phyloP scores from a whole-genome alignment of 2,888 invertebrate genomes.

The Papilio demoleus region DNA sequence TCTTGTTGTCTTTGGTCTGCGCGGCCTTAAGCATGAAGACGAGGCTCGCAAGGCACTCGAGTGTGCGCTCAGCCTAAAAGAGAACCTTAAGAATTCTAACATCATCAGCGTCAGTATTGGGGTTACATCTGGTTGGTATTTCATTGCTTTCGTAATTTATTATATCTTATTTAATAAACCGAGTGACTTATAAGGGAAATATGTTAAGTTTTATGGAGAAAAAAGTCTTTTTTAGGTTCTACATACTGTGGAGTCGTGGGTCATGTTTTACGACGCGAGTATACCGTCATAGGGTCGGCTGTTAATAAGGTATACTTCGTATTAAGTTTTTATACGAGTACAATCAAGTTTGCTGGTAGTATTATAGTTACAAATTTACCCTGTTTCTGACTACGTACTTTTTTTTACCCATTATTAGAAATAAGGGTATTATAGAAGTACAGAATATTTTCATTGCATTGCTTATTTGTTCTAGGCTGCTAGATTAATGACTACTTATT shows the following conservation, averaged over 20 bases:
- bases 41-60: conserved; percentile 87
- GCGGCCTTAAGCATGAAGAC: conserved; percentile 87
- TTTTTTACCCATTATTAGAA: no score
- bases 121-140: conserved; percentile 86
- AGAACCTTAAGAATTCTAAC: conserved; percentile 70
- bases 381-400: not conserved
- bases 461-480: conserved; percentile 83
- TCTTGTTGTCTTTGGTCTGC: conserved; percentile 88
- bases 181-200: no score
- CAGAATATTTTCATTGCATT: no score
- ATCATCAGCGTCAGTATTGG: conserved; percentile 85
- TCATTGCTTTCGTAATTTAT: no score
- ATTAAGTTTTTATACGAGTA: not conserved
- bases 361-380: not conserved
- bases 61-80: conserved; percentile 83
- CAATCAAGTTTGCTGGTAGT: not conserved
- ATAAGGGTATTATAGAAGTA: no score
- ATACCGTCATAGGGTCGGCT: conserved; percentile 88
- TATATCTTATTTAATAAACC: not conserved
- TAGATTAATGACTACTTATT: conserved; percentile 85
- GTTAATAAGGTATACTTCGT: conserved; percentile 84
- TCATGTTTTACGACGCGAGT: conserved; percentile 87
- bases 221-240: conserved; percentile 68
- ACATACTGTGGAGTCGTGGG: conserved; percentile 91
- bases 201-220: no score